These are phyloP conservation scores for Ditula angustiorana DNA, from an alignment of 2,888 invertebrate genomes.

Conservation along the genomic window DNA sequence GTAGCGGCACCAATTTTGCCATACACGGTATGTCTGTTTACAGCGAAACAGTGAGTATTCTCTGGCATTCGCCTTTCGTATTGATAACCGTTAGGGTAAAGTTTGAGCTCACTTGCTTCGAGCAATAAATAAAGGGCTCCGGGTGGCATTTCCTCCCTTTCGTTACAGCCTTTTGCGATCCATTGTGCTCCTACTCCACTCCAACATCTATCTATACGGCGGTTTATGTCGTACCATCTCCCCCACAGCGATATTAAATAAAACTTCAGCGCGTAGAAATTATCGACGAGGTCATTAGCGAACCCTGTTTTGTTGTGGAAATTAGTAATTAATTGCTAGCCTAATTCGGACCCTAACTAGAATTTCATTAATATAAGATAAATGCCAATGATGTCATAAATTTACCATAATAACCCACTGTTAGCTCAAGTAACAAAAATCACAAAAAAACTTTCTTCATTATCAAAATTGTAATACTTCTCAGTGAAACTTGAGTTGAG, in stretches of 20 bases:
- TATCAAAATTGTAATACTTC: too few species aligned
- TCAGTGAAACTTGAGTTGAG: too few species aligned
- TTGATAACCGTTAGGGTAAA: conserved; percentile 6
- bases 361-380: neutral
- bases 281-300: neutral
- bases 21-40: conserved; percentile 28
- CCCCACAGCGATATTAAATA: neutral
- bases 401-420: too few species aligned
- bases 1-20: conserved; percentile 29
- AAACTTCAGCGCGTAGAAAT: neutral
- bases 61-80: neutral
- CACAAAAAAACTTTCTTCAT: too few species aligned
- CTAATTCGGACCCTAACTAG: neutral
- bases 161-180: conserved; percentile 38
- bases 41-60: neutral
- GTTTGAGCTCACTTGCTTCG: neutral
- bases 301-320: too few species aligned
- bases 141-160: conserved; percentile 44
- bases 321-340: conserved; percentile 19
- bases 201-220: conserved; percentile 6
- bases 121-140: conserved; percentile 38
- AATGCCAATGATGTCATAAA: neutral
- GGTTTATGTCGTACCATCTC: conserved; percentile 13
- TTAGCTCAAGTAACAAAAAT: too few species aligned
- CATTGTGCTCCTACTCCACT: conserved; percentile 14